Conservation (phyloP, 2,113 vertebrate species). For the Addax nasomaculatus region DNA sequence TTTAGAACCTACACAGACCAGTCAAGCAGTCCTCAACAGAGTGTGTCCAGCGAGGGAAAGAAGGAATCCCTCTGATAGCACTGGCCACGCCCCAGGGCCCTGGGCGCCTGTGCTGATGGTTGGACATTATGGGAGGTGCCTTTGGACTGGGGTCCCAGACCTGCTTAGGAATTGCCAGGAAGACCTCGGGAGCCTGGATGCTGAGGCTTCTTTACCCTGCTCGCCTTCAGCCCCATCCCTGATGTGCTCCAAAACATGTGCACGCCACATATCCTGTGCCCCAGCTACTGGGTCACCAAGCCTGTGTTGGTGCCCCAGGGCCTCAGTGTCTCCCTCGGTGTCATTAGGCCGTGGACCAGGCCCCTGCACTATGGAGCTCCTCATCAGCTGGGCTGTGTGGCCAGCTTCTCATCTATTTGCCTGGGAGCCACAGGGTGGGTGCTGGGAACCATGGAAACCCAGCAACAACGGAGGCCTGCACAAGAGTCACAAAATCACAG, state of each 20-base stretch:
- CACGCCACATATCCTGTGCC: neutral
- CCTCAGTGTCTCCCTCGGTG: neutral
- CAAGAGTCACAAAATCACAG: neutral
- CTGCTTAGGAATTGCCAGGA: neutral
- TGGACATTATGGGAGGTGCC: accelerated
- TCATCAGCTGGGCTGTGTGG: accelerated
- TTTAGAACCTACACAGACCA: neutral
- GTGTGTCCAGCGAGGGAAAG: neutral
- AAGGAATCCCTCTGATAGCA: neutral
- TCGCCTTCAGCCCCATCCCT: neutral
- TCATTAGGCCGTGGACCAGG: neutral
- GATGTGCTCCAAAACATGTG: neutral
- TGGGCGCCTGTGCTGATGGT: accelerated
- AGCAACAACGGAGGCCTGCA: neutral
- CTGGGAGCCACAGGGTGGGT: neutral
- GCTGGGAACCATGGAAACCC: neutral
- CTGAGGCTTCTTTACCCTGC: neutral
- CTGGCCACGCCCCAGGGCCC: neutral
- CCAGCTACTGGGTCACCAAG: neutral
- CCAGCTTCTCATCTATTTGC: neutral
- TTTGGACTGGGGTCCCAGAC: neutral
- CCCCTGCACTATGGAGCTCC: neutral
- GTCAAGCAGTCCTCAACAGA: accelerated
- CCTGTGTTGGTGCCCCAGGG: neutral
- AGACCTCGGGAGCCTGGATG: neutral